Conservation (phyloP, 2,888 invertebrate species). For the Blomia tropicalis region DNA sequence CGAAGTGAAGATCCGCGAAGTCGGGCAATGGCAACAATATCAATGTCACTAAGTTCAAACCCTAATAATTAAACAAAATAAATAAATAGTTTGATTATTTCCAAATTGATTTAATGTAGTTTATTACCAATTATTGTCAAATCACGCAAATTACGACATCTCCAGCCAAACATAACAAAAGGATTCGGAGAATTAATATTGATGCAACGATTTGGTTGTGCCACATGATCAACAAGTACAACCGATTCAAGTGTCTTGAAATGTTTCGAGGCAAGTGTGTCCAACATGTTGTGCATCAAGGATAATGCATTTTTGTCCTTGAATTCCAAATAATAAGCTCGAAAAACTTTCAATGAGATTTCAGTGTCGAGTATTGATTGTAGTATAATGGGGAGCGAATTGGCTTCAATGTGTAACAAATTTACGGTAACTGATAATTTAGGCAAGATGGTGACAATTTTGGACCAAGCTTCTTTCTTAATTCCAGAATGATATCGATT, state of each 20-base stretch:
- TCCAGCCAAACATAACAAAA: constrained; percentile 50
- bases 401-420: constrained; percentile 49
- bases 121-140: constrained; percentile 40
- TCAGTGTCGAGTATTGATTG: constrained; percentile 46
- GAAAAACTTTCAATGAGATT: constrained; percentile 56
- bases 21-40: constrained; percentile 49
- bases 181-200: constrained; percentile 40
- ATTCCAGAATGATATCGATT: constrained; percentile 48
- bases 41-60: constrained; percentile 47
- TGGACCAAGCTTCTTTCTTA: constrained; percentile 48
- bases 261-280: constrained; percentile 43
- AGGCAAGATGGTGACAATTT: constrained; percentile 42
- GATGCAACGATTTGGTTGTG: constrained; percentile 25
- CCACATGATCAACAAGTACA: constrained; percentile 15
- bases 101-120: neutral
- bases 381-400: constrained; percentile 48
- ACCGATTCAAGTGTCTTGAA: constrained; percentile 31
- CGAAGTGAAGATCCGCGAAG: constrained; percentile 44
- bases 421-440: constrained; percentile 46
- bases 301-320: constrained; percentile 36
- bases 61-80: constrained; percentile 35
- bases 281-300: constrained; percentile 37
- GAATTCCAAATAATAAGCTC: constrained; percentile 55
- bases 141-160: constrained; percentile 45
- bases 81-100: neutral